Evolutionary conservation across 1,140 invertebrate genomes (phyloP).

Genomic region (Philotrypesis tridentata): DNA sequence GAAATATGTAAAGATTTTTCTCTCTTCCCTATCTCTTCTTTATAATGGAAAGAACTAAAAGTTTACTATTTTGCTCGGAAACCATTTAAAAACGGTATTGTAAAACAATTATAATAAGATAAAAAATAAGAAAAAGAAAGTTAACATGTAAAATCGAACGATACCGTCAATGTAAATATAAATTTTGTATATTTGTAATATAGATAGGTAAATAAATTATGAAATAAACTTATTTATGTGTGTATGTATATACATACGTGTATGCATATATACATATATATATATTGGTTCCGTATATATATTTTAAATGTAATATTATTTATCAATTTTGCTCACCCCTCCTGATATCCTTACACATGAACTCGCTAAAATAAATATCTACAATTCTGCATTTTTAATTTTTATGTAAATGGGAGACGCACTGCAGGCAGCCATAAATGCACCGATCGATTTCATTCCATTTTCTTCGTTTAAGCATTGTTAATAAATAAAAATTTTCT

Average conservation of each 20-base stretch:
- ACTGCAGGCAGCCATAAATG: no score
- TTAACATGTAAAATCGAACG: constrained; percentile 29
- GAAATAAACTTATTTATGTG: constrained; percentile 59
- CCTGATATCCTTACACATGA: not conserved
- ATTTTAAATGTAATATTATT: constrained; percentile 32
- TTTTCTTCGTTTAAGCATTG: no score
- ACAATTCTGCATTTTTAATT: not conserved
- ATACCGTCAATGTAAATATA: constrained; percentile 54
- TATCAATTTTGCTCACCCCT: not conserved
- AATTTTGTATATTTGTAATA: constrained; percentile 63
- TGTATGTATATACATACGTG: constrained; percentile 51
- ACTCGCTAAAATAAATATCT: not conserved
- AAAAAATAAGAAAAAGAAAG: constrained; percentile 34
- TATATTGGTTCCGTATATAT: constrained; percentile 41
- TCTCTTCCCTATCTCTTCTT: constrained; percentile 41
- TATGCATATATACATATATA: constrained; percentile 54
- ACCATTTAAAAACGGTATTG: not conserved
- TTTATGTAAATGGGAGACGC: no score
- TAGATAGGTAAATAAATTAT: constrained; percentile 58
- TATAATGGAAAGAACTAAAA: constrained; percentile 32
- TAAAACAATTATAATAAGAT: constrained; percentile 9
- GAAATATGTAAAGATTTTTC: constrained; percentile 50
- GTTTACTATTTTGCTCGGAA: constrained; percentile 43
- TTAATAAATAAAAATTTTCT: no score
- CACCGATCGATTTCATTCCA: no score